Percentiles rank a stretch among this genome's conserved stretches.
Conservation (phyloP, 2,113 vertebrate species). For the Scomber scombrus region DNA sequence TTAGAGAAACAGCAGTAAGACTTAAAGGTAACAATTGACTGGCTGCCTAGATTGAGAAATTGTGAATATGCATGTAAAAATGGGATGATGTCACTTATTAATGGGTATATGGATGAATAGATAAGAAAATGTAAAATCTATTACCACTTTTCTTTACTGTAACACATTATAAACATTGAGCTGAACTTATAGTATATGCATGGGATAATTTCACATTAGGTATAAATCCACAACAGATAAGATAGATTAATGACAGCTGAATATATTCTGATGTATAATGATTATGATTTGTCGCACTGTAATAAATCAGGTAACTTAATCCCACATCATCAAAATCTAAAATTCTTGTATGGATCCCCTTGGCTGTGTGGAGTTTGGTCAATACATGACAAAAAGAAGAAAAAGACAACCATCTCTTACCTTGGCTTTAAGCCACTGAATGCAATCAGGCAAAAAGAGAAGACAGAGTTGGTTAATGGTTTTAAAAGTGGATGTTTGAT, state of each 20-base stretch:
- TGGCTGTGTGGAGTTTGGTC: conserved; percentile 1
- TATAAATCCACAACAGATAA: background rate
- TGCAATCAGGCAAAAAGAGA: conserved; percentile 70
- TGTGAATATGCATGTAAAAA: background rate
- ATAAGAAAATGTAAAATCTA: background rate
- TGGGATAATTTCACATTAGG: background rate
- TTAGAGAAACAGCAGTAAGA: background rate
- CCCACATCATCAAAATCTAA: background rate
- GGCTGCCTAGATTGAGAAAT: background rate
- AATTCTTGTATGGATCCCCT: background rate
- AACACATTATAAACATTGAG: background rate
- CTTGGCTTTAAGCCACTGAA: conserved; percentile 99
- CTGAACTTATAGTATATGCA: background rate
- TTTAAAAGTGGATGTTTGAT: conserved; percentile 11
- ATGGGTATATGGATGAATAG: background rate
- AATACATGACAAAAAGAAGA: conserved; percentile 79
- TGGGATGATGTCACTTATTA: background rate
- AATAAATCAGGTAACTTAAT: background rate
- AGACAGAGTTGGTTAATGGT: conserved; percentile 76
- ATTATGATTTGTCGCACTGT: background rate
- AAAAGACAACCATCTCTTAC: conserved; percentile 89
- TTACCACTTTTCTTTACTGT: background rate
- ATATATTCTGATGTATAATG: too few relatives aligned
- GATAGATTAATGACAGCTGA: background rate
- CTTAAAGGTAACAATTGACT: background rate